A percentile compares a stretch with the other conserved stretches of the same genome.
Evolutionary conservation across 2,113 vertebrate genomes (phyloP).

Genomic region (Halichoerus grypus): DNA sequence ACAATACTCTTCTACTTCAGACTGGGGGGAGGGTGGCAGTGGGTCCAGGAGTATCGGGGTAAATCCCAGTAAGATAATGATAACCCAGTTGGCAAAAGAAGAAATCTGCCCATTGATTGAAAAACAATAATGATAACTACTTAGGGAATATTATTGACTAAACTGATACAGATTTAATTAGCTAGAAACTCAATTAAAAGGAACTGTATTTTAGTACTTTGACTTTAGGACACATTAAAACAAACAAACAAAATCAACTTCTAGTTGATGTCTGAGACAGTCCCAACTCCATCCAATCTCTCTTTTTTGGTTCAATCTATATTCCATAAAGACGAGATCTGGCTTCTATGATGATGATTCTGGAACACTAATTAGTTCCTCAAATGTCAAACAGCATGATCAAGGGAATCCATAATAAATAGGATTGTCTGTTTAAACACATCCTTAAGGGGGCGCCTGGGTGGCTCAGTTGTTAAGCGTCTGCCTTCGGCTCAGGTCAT

Average conservation of each 20-base stretch:
- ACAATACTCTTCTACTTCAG: background rate
- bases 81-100: background rate
- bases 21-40: accelerated
- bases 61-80: background rate
- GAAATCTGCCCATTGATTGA: background rate
- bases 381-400: background rate
- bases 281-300: background rate
- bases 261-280: background rate
- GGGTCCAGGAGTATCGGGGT: background rate
- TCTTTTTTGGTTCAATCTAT: constrained; percentile 1
- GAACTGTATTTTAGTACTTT: background rate
- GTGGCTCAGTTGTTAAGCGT: no score
- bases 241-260: background rate
- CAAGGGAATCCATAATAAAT: background rate
- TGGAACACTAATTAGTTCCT: background rate
- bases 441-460: background rate
- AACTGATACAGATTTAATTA: background rate
- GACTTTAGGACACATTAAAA: background rate
- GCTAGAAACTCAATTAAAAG: background rate
- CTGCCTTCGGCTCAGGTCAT: no score
- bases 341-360: background rate
- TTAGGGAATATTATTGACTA: background rate
- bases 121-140: background rate
- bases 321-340: background rate
- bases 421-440: background rate